These are phyloP conservation scores for Mantis religiosa DNA, from an alignment of 2,888 invertebrate species.

Conservation along the genomic window DNA sequence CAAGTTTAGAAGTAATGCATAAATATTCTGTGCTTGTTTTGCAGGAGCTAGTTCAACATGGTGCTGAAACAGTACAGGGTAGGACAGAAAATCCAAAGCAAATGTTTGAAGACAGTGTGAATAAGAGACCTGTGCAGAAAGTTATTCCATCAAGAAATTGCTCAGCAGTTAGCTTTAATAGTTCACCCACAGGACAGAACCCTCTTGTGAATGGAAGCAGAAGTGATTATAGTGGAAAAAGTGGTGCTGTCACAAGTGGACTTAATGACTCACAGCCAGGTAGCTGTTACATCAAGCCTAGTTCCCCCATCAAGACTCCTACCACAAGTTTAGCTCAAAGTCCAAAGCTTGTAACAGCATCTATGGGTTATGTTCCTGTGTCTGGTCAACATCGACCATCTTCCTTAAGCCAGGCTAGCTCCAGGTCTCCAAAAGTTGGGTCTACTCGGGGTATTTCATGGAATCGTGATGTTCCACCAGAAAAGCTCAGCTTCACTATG, in stretches of 20 bases:
- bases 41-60: neutral
- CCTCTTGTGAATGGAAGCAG: constrained; percentile 39
- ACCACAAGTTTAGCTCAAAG: constrained; percentile 42
- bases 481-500: constrained; percentile 87
- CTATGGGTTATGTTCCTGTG: constrained; percentile 48
- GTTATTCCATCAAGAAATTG: constrained; percentile 70
- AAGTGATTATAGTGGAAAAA: constrained; percentile 35
- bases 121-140: constrained; percentile 70
- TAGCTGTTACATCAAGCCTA: constrained; percentile 60
- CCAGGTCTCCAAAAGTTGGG: constrained; percentile 28
- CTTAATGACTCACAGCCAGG: constrained; percentile 31
- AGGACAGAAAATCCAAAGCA: constrained; percentile 46
- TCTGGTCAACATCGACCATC: constrained; percentile 11
- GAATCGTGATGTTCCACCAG: constrained; percentile 65
- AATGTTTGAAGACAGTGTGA: constrained; percentile 48
- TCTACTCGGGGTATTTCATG: constrained; percentile 43
- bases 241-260: constrained; percentile 17
- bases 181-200: constrained; percentile 34
- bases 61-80: neutral
- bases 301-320: constrained; percentile 60
- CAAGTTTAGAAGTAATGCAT: too few species aligned
- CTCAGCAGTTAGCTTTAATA: constrained; percentile 28
- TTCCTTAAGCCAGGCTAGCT: neutral
- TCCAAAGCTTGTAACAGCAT: constrained; percentile 54
- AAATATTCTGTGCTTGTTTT: neutral